Base-by-base conservation (phyloP, 2,888 invertebrate species). In the Drosophila antonietae region DNA sequence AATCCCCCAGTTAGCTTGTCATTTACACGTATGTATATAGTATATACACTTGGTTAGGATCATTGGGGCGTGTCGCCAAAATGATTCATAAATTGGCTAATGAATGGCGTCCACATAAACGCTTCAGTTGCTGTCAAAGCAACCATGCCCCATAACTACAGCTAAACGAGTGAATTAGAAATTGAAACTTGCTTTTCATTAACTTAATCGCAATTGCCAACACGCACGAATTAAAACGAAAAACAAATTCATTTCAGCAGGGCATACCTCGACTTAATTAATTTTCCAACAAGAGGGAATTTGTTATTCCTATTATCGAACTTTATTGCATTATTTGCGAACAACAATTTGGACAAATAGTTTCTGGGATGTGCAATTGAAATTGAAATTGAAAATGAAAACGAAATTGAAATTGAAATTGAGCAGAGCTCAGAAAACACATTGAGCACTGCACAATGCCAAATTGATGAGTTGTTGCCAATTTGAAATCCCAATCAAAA, bases 401-500 rank as follows among this genome's bases (percentile, higher is more conserved):
- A 4, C 31, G 52, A 56, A 56, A 43, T 60, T 28, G 52, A 56
- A 56, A 43, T 60, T 28, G 72, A 66, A 73, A 61, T 65, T 28
- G 64, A 58, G 66, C 44, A 46, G 20, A 49, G 35, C 35, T 14
- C 47, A 44, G 43, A 65, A 10, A 14, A 23, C 2, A 58, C n/a
- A 49, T 6, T 56, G 35, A 51, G 23, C 31, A 44, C 49, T 43
- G 44, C 15, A 46, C 58, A 68, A 46, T 69, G 71, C 53, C 75
- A 79, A 62, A 75, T 79, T 59, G 66, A 72, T 70, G 73, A 66
- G 68, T 53, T 74, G 80, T 74, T 90, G 89, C 74, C 83, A 77
- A 80, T 90, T 90, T 58, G 52, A 63, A 67, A 70, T 86, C 90
- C 59, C 83, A 84, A 90, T 84, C 83, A 90, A 88, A 55, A 69